Evolutionary conservation across 2,888 invertebrate genomes (phyloP), one percentile per base, ranked within the genome.

Genomic region (Xanthorhoe spadicearia): DNA sequence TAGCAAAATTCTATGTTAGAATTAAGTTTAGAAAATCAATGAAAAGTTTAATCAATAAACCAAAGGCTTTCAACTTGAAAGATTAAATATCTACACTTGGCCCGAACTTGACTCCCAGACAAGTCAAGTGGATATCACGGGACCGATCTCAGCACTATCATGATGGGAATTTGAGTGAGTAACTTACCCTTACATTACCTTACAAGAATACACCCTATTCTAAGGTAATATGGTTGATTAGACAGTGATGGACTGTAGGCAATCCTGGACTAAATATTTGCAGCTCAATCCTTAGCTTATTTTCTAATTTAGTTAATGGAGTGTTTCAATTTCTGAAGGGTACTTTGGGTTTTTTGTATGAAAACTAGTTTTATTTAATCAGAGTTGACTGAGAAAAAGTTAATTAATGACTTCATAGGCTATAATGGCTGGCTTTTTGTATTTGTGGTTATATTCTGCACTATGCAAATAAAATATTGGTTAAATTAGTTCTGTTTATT

Each of bases 61-160:
- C 18, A 50, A 35, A 17, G 18, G 17, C 35, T 57, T 48, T 58
- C 48, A 53, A 56, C 50, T 55, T 55, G 15, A 28, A 51, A 60
- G 56, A 61, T 62, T 59, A 50, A 64, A 57, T 59, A 66, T 50
- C 49, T 66, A 61, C 62, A 55, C 64, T 73, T 70, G 67, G 68
- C 71, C 55, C 75, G 70, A 73, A 72, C 75, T 76, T 71, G 71
- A 62, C 55, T 59, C 61, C 64, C 73, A 54, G 70, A 70, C 71
- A 72, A 73, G 57, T 72, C 63, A 63, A 76, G 74, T 73, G 73
- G 74, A 76, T 81, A 80, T 82, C 78, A 73, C 66, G 55, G 74
- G 70, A 59, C 76, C 77, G 74, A 80, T 81, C 83, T 80, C 64
- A 70, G 63, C 67, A 70, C 76, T 77, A 76, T 74, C 71, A 70